Conservation (phyloP, 2,888 invertebrate genomes). For the Listrodromus nycthemerus region DNA sequence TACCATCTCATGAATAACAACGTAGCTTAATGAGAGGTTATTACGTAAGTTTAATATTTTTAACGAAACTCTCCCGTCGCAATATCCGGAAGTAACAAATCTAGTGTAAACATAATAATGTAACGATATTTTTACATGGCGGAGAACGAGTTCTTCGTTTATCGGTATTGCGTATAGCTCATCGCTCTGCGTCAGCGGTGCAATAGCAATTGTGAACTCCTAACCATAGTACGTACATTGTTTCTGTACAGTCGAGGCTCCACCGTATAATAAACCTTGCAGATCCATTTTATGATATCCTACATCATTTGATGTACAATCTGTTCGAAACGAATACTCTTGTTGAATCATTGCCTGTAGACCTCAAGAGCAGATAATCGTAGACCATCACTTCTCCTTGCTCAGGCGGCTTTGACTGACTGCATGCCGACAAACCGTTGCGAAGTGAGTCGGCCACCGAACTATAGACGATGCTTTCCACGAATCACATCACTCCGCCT, state of each 20-base stretch:
- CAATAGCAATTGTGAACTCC: neutral
- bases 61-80: conserved; percentile 11
- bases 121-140: conserved; percentile 6
- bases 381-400: neutral
- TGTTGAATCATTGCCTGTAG: neutral
- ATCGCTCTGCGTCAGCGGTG: neutral
- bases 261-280: neutral
- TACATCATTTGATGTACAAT: neutral
- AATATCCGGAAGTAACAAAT: conserved; percentile 20
- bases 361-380: neutral
- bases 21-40: conserved; percentile 58
- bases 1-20: conserved; percentile 67
- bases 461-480: too few species aligned
- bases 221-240: conserved; percentile 2
- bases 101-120: neutral
- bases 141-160: neutral
- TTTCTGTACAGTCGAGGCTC: conserved; percentile 13
- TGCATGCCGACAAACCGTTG: too few species aligned
- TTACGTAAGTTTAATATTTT: conserved; percentile 57
- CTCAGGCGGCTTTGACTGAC: too few species aligned
- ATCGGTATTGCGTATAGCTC: neutral
- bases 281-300: neutral
- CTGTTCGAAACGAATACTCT: neutral
- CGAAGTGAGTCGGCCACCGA: too few species aligned
- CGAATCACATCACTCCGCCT: too few species aligned